Conservation (phyloP, 2,113 vertebrate species). For the Mus pahari region DNA sequence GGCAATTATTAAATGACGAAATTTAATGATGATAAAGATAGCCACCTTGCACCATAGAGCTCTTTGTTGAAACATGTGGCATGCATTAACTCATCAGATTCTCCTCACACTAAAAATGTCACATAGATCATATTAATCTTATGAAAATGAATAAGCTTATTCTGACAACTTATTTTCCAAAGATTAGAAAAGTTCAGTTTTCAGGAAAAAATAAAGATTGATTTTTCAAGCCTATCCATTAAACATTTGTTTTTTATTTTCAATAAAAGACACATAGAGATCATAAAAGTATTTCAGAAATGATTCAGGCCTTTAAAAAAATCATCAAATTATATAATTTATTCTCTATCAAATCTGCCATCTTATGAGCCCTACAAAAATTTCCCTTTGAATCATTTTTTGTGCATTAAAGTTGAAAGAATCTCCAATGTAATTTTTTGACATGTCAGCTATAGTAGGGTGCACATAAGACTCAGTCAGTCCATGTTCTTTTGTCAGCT, state of each 20-base stretch:
- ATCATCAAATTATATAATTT: background rate
- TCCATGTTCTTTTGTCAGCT: conserved; percentile 60
- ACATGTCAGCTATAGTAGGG: conserved; percentile 58
- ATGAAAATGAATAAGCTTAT: background rate
- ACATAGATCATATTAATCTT: conserved; percentile 1
- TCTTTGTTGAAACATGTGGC: background rate
- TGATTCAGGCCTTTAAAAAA: background rate
- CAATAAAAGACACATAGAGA: background rate
- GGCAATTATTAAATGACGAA: background rate
- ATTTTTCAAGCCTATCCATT: conserved; percentile 11
- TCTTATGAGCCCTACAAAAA: background rate
- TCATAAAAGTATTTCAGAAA: background rate
- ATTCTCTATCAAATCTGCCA: background rate
- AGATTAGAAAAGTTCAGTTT: background rate
- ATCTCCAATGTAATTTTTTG: conserved; percentile 73
- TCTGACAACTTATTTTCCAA: conserved; percentile 17
- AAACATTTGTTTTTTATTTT: background rate
- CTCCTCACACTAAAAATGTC: background rate
- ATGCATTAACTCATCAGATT: conserved; percentile 22
- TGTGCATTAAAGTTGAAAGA: conserved; percentile 41
- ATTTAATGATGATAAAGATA: conserved; percentile 30
- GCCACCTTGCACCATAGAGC: background rate
- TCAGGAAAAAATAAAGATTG: background rate
- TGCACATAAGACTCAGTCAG: conserved; percentile 57
- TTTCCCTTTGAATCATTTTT: background rate